phyloP scores from a whole-genome alignment of 2,797 vertebrate genomes.

The Tiaroga cobitis region DNA sequence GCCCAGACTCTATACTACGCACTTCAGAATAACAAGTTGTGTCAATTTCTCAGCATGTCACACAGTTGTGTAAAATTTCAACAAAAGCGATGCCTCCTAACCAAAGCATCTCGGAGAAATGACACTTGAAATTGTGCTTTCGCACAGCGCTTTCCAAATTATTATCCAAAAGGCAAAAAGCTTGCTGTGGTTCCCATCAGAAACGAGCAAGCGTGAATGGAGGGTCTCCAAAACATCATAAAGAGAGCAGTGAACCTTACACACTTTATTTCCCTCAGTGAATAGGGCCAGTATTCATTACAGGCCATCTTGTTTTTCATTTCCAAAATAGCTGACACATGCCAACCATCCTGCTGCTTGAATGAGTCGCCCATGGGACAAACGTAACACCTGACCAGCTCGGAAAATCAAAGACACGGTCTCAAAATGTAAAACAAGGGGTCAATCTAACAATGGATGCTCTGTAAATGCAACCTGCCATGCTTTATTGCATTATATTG shows the following conservation, averaged over 20 bases:
- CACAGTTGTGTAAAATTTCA: conserved; percentile 21
- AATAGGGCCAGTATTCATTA: conserved; percentile 46
- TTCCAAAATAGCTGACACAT: conserved; percentile 64
- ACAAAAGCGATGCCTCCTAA: not conserved
- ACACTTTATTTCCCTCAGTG: conserved; percentile 34
- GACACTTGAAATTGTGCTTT: not conserved
- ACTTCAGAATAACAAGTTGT: conserved; percentile 23
- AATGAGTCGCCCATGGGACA: conserved; percentile 48
- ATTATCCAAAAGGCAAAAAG: conserved; percentile 18
- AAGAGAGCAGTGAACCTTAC: conserved; percentile 44
- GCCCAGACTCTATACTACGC: not conserved
- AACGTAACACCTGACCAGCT: conserved; percentile 61
- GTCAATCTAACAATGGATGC: not conserved
- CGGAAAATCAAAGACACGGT: conserved; percentile 18
- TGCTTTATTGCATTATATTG: not conserved
- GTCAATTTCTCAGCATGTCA: conserved; percentile 1
- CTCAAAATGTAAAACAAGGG: conserved; percentile 10
- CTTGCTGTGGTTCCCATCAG: not conserved
- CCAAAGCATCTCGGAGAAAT: not conserved
- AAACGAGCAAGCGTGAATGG: conserved; percentile 25
- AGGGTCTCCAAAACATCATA: conserved; percentile 35
- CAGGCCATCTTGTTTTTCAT: conserved; percentile 48
- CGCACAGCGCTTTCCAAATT: not conserved
- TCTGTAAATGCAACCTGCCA: conserved; percentile 5
- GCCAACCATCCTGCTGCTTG: conserved; percentile 58